A percentile compares a stretch with the other conserved stretches of the same genome.
Evolutionary conservation across 2,113 vertebrate genomes (phyloP).

Genomic region (Zingel zingel): DNA sequence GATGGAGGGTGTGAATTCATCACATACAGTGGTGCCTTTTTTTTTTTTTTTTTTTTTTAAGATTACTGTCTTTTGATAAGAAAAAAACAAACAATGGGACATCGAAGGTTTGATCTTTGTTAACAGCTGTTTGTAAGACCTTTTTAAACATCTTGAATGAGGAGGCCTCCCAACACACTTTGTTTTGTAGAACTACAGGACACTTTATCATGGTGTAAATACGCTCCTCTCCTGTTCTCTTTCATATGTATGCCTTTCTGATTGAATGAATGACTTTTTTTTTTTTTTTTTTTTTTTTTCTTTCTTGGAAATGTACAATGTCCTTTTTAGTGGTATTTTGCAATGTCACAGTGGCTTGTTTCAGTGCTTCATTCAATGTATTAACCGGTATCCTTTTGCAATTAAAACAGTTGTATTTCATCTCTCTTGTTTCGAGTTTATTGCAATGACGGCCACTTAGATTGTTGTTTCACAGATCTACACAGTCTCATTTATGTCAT

Average conservation of each 20-base stretch:
- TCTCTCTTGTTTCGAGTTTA: slow-evolving; percentile 28
- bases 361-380: slow-evolving; percentile 84
- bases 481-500: background rate
- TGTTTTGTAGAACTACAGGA: slow-evolving; percentile 74
- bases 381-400: slow-evolving; percentile 82
- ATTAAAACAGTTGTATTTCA: slow-evolving; percentile 82
- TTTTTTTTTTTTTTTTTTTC: slow-evolving; percentile 55
- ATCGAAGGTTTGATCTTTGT: slow-evolving; percentile 63
- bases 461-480: background rate
- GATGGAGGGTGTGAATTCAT: slow-evolving; percentile 61
- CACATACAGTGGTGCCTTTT: slow-evolving; percentile 80
- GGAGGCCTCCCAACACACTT: slow-evolving; percentile 59
- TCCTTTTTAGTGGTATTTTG: slow-evolving; percentile 82
- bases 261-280: slow-evolving; percentile 66
- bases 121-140: slow-evolving; percentile 72
- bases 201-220: slow-evolving; percentile 73
- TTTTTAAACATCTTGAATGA: slow-evolving; percentile 73
- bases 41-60: slow-evolving; percentile 32
- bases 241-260: slow-evolving; percentile 74
- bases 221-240: slow-evolving; percentile 69
- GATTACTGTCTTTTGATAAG: slow-evolving; percentile 71
- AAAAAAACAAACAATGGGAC: slow-evolving; percentile 48
- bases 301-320: slow-evolving; percentile 68
- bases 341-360: slow-evolving; percentile 84
- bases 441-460: background rate